Evolutionary conservation across 2,113 vertebrate species (phyloP).

Genomic region (Alaudala cheleensis): DNA sequence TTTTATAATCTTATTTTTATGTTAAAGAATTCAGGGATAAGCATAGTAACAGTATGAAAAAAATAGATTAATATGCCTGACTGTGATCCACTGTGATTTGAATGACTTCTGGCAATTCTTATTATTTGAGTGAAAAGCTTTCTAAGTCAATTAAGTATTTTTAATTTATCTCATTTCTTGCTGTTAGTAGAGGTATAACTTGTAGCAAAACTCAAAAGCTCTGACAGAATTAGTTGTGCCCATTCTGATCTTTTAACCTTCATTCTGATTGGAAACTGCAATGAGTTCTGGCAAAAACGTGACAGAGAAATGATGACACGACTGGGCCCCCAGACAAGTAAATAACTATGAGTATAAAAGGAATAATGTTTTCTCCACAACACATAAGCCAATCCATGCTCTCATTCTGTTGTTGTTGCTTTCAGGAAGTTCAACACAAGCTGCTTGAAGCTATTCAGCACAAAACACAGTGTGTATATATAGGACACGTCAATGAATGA

Average conservation of each 20-base stretch:
- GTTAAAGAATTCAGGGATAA: background rate
- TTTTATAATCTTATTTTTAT: background rate
- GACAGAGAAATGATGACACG: background rate
- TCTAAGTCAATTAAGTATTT: background rate
- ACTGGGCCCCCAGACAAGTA: background rate
- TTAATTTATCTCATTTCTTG: background rate
- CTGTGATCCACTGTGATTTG: background rate
- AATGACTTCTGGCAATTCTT: background rate
- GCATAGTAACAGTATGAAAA: background rate
- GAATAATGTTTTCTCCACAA: background rate
- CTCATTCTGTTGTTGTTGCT: conserved; percentile 36
- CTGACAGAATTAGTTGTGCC: background rate
- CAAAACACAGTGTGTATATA: background rate
- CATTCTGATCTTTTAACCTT: background rate
- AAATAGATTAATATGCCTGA: background rate
- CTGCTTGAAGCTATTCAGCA: conserved; percentile 35
- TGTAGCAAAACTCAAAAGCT: background rate
- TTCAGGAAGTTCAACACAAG: background rate
- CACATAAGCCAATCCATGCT: background rate
- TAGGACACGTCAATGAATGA: conserved; percentile 18
- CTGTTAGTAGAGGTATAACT: background rate
- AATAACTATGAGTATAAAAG: background rate
- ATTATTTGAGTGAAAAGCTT: background rate
- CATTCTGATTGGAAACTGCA: background rate
- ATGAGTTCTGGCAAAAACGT: background rate